Base-by-base conservation (phyloP, 1,140 invertebrate genomes). In the Oryctes rhinoceros region DNA sequence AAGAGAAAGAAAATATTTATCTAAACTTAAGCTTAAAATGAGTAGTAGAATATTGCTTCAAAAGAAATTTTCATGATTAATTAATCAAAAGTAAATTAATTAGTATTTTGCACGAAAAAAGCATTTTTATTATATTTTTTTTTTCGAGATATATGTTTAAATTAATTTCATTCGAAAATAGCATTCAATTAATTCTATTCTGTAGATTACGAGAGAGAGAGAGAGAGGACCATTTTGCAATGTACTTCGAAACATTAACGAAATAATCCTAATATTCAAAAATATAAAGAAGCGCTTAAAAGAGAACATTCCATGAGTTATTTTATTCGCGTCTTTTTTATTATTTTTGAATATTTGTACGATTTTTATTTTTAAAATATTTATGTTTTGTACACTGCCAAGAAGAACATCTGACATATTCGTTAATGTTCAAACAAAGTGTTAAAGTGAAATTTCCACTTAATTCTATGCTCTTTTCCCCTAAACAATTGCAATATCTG, bases 101-200 rank as follows among this genome's bases (percentile, higher is more conserved):
- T 59, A 15, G 13, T 53, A 53, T 53, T 59, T 59, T 59, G 53
- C 53, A 59, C 53, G n/a, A 59, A 59, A 59, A 44, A 44, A 44
- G 39, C 39, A 44, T 44, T 44, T 7, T 44, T 44, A 44, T 44
- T 44, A 44, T 44, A 44, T 44, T 44, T 44, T 44, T 44, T 10
- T 10, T 44, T 44, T 44, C 39, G 39, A 44, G 39, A 3, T 30
- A 30, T 30, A 30, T 30, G 0, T 59, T 59, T 44, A 44, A 44
- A 44, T 44, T 44, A 18, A 18, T 59, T 59, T n/a, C 49, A 53
- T 53, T 2, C 18, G 18, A 18, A 4, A 6, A 59, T 6, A 18
- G 49, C 49, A 10, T 53, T 53, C 10, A 53, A 53, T 53, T 53
- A 53, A 53, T 53, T 53, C 13, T 53, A 59, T 59, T 18, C 3